Evolutionary conservation across 2,888 invertebrate species (phyloP).

Genomic region (Macrosoma leucophasiata): DNA sequence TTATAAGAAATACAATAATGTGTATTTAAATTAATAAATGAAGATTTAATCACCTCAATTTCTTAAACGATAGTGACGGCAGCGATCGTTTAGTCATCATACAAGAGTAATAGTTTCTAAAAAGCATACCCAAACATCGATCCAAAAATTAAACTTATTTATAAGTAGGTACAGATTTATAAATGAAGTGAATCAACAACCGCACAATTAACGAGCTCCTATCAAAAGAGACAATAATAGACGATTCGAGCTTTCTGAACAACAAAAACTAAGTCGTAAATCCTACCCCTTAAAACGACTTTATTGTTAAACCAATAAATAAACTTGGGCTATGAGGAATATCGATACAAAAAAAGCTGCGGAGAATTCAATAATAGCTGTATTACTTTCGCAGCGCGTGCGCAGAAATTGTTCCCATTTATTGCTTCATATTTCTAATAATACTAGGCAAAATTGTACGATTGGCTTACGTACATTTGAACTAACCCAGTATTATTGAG

Average conservation of each 20-base stretch:
- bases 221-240: conserved; percentile 55
- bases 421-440: conserved; percentile 45
- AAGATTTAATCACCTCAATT: no score
- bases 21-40: no score
- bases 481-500: conserved; percentile 55
- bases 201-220: conserved; percentile 34
- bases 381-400: conserved; percentile 49
- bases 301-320: conserved; percentile 66
- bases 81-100: no score
- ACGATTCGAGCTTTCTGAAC: conserved; percentile 45
- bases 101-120: no score
- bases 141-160: no score
- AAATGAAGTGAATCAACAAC: conserved; percentile 38
- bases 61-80: no score
- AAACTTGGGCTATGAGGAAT: conserved; percentile 59
- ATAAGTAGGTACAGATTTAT: no score
- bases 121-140: no score
- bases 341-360: conserved; percentile 33
- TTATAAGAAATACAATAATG: no score
- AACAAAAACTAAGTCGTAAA: conserved; percentile 62
- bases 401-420: conserved; percentile 45
- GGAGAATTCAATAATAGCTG: conserved; percentile 48
- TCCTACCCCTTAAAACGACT: conserved; percentile 53
- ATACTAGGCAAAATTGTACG: conserved; percentile 47
- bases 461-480: conserved; percentile 34